These are phyloP conservation scores for Eumacrocentrus americanus DNA, from an alignment of 2,888 invertebrate genomes.

Conservation along the genomic window DNA sequence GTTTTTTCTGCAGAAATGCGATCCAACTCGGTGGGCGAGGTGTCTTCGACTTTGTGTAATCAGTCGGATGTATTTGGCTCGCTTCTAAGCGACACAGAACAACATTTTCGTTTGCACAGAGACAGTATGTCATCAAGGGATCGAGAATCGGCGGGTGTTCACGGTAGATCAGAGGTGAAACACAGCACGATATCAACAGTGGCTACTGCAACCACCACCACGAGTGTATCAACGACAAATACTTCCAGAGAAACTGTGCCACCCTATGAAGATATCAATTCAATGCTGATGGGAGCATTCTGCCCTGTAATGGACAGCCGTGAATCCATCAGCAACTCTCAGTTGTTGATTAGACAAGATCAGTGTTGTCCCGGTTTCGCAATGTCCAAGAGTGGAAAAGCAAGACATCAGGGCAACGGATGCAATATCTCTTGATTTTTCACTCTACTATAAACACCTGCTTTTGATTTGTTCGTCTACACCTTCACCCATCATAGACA, in stretches of 20 bases:
- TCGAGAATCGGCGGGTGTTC: conserved; percentile 36
- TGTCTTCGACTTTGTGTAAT: conserved; percentile 63
- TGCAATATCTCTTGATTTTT: conserved; percentile 59
- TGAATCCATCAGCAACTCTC: conserved; percentile 45
- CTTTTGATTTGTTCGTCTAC: no score
- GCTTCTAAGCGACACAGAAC: conserved; percentile 65
- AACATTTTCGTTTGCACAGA: conserved; percentile 66
- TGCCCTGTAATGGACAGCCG: conserved; percentile 30
- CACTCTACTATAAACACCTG: no score
- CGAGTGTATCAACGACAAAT: conserved; percentile 39
- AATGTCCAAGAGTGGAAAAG: conserved; percentile 55
- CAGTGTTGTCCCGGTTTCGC: conserved; percentile 65
- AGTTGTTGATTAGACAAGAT: conserved; percentile 53
- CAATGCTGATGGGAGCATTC: conserved; percentile 24
- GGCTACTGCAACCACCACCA: not conserved
- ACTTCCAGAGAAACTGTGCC: conserved; percentile 35
- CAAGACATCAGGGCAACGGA: conserved; percentile 60
- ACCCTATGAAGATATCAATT: conserved; percentile 25
- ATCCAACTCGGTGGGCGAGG: conserved; percentile 73
- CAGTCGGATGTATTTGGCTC: conserved; percentile 67
- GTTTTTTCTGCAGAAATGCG: conserved; percentile 65
- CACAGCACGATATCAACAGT: conserved; percentile 2
- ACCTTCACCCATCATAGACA: no score
- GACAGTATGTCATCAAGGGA: conserved; percentile 60
- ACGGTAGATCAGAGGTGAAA: conserved; percentile 39